A percentile compares a stretch with the other conserved stretches of the same genome.
These are phyloP conservation scores for Neomorphus geoffroyi DNA, from an alignment of 2,797 vertebrate genomes.

Conservation along the genomic window DNA sequence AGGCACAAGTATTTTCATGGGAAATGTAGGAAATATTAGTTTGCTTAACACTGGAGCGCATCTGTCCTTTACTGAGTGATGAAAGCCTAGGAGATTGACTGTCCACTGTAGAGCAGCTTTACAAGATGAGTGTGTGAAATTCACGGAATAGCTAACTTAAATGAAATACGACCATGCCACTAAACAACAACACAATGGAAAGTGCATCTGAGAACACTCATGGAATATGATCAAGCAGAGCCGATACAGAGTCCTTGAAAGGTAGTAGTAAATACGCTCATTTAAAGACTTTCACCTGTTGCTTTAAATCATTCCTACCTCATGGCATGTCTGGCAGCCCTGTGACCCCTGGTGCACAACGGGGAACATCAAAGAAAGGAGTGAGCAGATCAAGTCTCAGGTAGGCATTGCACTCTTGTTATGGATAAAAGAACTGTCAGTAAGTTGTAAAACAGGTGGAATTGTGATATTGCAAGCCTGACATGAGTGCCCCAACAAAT, in stretches of 20 bases:
- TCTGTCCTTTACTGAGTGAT: conserved; percentile 60
- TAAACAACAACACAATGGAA: conserved; percentile 57
- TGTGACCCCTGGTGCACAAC: conserved; percentile 33
- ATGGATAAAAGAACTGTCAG: conserved; percentile 58
- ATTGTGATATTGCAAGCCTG: neutral
- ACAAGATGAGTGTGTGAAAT: conserved; percentile 52
- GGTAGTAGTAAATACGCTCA: conserved; percentile 52
- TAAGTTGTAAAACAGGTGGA: conserved; percentile 70
- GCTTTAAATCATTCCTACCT: conserved; percentile 69
- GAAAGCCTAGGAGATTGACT: neutral
- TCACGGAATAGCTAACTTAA: conserved; percentile 27
- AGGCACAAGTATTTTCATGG: neutral
- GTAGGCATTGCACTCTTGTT: conserved; percentile 57
- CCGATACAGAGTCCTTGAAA: conserved; percentile 54
- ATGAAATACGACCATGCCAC: conserved; percentile 32
- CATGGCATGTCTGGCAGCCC: conserved; percentile 34
- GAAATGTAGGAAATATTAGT: conserved; percentile 19
- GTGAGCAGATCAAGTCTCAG: conserved; percentile 71
- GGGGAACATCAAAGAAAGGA: conserved; percentile 69
- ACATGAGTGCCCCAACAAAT: neutral
- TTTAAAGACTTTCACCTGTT: conserved; percentile 77
- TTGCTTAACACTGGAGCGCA: conserved; percentile 13
- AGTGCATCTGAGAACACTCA: conserved; percentile 48
- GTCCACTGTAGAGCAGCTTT: neutral
- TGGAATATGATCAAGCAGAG: conserved; percentile 51